Evolutionary conservation across 2,888 invertebrate species (phyloP), one percentile per base, ranked within the genome.

Genomic region (Cosmia pyralina): DNA sequence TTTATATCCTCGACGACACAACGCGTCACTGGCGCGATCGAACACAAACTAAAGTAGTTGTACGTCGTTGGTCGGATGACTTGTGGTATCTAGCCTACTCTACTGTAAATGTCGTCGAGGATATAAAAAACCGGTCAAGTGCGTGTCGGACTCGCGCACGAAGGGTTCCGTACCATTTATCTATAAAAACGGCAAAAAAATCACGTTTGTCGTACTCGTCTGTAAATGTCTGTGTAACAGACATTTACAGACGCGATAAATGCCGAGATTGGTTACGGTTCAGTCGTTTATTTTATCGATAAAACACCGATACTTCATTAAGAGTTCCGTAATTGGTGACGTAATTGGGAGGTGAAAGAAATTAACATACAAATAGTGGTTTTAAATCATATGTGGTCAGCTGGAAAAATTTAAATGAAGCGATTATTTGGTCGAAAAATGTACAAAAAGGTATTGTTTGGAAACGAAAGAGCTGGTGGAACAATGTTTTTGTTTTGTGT

Each of bases 291-390:
- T 69, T 71, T 64, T 52, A 72, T 72, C 69, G 72, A 76, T 71
- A 72, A 84, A 84, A 69, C 46, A 60, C 52, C 58, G 46, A 72
- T 59, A 65, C 64, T 70, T 82, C 69, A 82, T 73, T 72, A 81
- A 72, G 11, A 63, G n/a, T 34, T 41, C n/a, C 48, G 28, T 82
- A 83, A 82, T 68, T 74, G 57, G 52, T 62, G 67, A 62, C 41
- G 52, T 68, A 63, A 83, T 69, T 83, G 65, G 17, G 60, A 57
- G 67, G 70, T 68, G 53, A 67, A n/a, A 69, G 41, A 78, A 72
- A 79, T 82, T 78, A 78, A 82, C 71, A 82, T 78, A 41, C 53
- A 66, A 62, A 67, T 72, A 69, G 59, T 64, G 41, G 52, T 66
- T 77, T 79, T 77, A 59, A 81, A 60, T 57, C 55, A 79, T 28